Evolutionary conservation across 2,797 vertebrate genomes (phyloP), one percentile per base, ranked within the genome.

Genomic region (Trachurus trachurus): DNA sequence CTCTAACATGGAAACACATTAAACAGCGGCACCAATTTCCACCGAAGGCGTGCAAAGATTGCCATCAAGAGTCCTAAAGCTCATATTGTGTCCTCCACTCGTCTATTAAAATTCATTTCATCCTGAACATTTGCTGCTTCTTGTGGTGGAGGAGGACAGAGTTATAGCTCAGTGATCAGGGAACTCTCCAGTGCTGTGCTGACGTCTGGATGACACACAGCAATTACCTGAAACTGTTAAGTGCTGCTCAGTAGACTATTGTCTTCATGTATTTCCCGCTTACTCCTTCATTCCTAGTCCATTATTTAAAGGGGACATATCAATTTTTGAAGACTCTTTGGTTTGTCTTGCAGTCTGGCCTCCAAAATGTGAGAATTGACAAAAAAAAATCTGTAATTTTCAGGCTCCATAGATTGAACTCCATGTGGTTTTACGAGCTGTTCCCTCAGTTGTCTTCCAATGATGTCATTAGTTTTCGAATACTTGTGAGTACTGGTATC

Each of bases 21-120:
- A 54, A 82, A 71, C 44, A 9, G 52, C 29, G 10, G 47, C 54
- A 47, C 44, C 63, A 68, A 66, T 87, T 82, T 80, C 63, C 31
- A 0, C 16, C 40, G 26, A 40, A 59, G 71, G 57, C 17, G 4
- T 64, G 66, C 7, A 29, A 75, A 79, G 74, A 86, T 84, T 76
- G 71, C 71, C 42, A 54, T 81, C 63, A 62, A 80, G 80, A 66
- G 67, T 65, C 78, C 47, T 61, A 42, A 66, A 68, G 9, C 66
- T 69, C 11, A 0, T 54, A 44, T 59, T 60, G 31, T 50, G 68
- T 76, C 59, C 58, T 61, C 68, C 40, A 31, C 44, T 19, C 1
- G 13, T 57, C 64, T 40, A 22, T 79, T 61, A 57, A 62, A 57
- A 37, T 39, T 26, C 19, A 4, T 2, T 60, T 50, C 21, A 60